phyloP scores from a whole-genome alignment of 2,113 vertebrate genomes.

The Colinus virginianus region DNA sequence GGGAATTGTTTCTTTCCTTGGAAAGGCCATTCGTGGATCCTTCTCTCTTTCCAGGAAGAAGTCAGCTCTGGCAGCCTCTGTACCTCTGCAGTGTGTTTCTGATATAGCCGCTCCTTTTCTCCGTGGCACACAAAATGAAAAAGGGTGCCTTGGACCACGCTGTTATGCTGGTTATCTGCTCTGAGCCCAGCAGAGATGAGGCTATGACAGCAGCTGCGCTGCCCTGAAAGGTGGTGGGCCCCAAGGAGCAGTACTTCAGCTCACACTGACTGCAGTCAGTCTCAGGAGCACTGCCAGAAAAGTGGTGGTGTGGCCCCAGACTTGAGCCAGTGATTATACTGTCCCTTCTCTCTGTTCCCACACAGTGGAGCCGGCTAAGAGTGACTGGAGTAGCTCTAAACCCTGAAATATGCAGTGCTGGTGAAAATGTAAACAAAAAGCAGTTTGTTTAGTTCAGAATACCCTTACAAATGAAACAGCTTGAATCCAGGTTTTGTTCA shows the following conservation, averaged over 20 bases:
- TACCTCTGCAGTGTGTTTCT: background rate
- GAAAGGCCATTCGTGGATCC: background rate
- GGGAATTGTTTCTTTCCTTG: background rate
- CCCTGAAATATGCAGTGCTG: slow-evolving; percentile 8
- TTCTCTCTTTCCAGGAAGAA: background rate
- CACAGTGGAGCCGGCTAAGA: background rate
- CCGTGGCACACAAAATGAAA: accelerated
- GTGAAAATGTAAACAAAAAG: slow-evolving; percentile 49
- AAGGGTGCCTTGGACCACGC: background rate
- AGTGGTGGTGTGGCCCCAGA: background rate
- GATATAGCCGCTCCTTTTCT: background rate
- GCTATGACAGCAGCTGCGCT: background rate
- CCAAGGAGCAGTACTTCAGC: accelerated
- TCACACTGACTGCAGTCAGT: background rate
- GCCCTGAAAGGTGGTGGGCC: background rate
- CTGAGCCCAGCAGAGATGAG: accelerated
- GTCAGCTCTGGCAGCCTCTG: background rate
- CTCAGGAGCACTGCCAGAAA: background rate
- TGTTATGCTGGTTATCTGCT: background rate
- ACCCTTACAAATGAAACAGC: slow-evolving; percentile 16
- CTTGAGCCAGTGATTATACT: background rate
- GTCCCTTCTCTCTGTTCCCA: background rate
- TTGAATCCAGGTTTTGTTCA: slow-evolving; percentile 21
- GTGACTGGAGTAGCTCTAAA: background rate
- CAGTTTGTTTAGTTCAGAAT: slow-evolving; percentile 43